phyloP scores from a whole-genome alignment of 2,113 vertebrate genomes.

The Peromyscus maniculatus region DNA sequence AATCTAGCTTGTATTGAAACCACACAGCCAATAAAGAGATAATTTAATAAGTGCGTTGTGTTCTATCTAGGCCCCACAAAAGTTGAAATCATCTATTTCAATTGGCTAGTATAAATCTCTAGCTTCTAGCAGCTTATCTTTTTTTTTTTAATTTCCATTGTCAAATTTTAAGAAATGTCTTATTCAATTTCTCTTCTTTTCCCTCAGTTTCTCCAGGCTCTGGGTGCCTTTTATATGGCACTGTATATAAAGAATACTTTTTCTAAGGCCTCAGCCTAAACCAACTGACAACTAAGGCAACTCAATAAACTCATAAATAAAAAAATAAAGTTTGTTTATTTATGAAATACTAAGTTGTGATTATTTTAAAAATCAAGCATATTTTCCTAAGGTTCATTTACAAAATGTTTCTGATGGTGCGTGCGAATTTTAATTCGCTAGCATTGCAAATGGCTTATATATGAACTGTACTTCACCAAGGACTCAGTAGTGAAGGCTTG shows the following conservation, averaged over 20 bases:
- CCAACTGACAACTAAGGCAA: neutral
- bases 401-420: neutral
- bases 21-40: neutral
- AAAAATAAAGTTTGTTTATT: slow-evolving; percentile 8
- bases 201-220: neutral
- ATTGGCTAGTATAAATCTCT: neutral
- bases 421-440: slow-evolving; percentile 8
- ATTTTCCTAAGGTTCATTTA: slow-evolving; percentile 37
- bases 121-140: neutral
- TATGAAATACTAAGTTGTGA: slow-evolving; percentile 20
- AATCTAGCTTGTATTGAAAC: neutral
- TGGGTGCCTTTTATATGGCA: neutral
- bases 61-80: neutral
- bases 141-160: neutral
- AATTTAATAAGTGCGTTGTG: neutral
- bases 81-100: slow-evolving; percentile 33
- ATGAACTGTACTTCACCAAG: neutral
- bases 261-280: slow-evolving; percentile 12
- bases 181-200: neutral
- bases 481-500: neutral
- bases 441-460: neutral
- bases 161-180: neutral
- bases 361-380: slow-evolving; percentile 30
- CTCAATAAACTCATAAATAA: too few relatives aligned
- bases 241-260: neutral